Base-by-base conservation (phyloP, 1,140 invertebrate species). In the Ruditapes philippinarum region DNA sequence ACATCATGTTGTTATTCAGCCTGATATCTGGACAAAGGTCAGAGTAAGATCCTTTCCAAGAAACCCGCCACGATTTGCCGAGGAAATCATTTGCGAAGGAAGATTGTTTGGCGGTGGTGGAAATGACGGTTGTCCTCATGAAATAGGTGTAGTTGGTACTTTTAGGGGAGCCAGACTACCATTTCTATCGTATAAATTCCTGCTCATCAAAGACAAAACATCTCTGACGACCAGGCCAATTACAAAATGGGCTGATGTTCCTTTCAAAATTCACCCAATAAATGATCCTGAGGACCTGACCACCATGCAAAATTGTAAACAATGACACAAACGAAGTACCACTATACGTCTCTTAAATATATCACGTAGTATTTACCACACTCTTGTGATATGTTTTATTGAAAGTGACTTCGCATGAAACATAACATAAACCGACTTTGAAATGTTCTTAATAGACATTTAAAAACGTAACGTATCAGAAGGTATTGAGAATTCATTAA, bases 131-230 rank as follows among this genome's bases (percentile, higher is more conserved):
- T 73, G 70, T 42, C 4, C 70, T 1, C 70, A 73, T n/a, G 36
- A 73, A n/a, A 36, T 73, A 9, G 70, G 70, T 4, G 28, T 73
- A 7, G 70, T 73, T 9, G 40, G 36, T 45, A 73, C 33, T 9
- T 73, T 9, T 38, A 73, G n/a, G n/a, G 70, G 28, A n/a, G 40
- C 42, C 70, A 7, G 38, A 25, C 22, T 73, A 73, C 70, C 70
- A 2, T 73, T 73, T 31, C 14, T 73, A 1, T 73, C 70, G 17
- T 73, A 73, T 38, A 73, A 73, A n/a, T 73, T 73, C 40, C n/a
- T 73, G 2, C 19, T n/a, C 22, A 38, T 73, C 22, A 40, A 25
- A 31, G 38, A 73, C 22, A 73, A 36, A 2, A 45, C 1, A 12
- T 42, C 70, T 40, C 11, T 5, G 3, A 73, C 40, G 14, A 73